Percentiles rank a stretch among this genome's conserved stretches.
phyloP scores from a whole-genome alignment of 2,888 invertebrate genomes.

The Melinaea menophilus region DNA sequence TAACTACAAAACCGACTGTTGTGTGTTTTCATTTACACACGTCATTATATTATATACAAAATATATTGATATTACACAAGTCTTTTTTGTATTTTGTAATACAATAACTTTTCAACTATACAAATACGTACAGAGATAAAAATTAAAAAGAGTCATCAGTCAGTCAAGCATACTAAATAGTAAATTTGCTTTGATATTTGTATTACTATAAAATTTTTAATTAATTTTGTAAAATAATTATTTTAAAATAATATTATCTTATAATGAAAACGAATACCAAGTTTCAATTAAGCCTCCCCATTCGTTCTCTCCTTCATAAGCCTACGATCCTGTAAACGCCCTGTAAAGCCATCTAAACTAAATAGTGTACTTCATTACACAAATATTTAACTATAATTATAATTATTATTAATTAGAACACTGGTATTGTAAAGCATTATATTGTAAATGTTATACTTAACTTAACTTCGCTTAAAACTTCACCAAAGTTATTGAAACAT shows the following conservation, averaged over 20 bases:
- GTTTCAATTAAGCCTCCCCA: constrained; percentile 70
- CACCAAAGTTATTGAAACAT: background rate
- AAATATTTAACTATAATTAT: background rate
- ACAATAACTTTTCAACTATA: too few relatives aligned
- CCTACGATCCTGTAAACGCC: constrained; percentile 41
- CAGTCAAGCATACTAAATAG: too few relatives aligned
- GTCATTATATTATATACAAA: background rate
- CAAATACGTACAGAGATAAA: too few relatives aligned
- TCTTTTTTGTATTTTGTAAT: too few relatives aligned
- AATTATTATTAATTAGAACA: background rate
- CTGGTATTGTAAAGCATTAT: background rate
- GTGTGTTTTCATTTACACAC: constrained; percentile 8
- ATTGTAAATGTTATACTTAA: background rate
- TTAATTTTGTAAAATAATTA: background rate
- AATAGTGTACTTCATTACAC: constrained; percentile 41
- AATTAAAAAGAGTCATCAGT: too few relatives aligned
- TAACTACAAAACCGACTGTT: constrained; percentile 52
- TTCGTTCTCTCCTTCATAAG: constrained; percentile 44
- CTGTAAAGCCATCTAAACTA: constrained; percentile 47
- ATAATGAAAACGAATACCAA: constrained; percentile 51
- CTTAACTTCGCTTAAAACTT: background rate
- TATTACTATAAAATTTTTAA: too few relatives aligned
- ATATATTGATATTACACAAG: too few relatives aligned
- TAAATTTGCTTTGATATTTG: too few relatives aligned
- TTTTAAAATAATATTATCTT: background rate